Evolutionary conservation across 2,888 invertebrate genomes (phyloP).

Genomic region (Hoplodrina blanda): DNA sequence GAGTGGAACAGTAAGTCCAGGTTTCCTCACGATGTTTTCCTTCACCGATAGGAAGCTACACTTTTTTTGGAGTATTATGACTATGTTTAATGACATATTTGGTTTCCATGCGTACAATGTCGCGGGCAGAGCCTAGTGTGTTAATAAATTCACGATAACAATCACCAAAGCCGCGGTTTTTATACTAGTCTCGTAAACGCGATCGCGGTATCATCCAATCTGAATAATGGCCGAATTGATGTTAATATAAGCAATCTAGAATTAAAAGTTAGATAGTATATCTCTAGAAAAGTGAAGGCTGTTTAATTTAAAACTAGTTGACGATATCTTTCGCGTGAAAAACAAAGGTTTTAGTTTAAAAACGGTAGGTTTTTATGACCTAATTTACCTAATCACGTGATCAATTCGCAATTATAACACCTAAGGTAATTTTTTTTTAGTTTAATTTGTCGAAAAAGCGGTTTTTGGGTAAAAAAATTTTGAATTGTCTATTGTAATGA

Average conservation of each 20-base stretch:
- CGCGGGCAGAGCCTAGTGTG: too few species aligned
- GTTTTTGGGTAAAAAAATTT: background rate
- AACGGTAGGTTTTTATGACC: background rate
- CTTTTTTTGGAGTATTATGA: too few species aligned
- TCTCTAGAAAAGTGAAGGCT: slow-evolving; percentile 6
- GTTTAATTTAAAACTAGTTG: slow-evolving; percentile 25
- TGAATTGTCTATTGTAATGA: background rate
- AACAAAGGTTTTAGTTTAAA: background rate
- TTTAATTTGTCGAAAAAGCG: background rate
- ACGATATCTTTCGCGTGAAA: background rate
- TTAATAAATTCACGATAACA: slow-evolving; percentile 11
- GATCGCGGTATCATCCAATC: slow-evolving; percentile 27
- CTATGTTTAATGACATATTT: too few species aligned
- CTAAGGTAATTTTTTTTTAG: too few species aligned
- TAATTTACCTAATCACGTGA: background rate
- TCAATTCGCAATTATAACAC: too few species aligned
- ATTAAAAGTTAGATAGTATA: slow-evolving; percentile 25
- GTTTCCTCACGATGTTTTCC: too few species aligned
- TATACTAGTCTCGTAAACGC: slow-evolving; percentile 13
- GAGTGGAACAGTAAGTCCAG: too few species aligned
- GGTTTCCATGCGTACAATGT: too few species aligned
- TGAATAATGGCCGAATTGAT: slow-evolving; percentile 42
- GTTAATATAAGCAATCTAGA: slow-evolving; percentile 37
- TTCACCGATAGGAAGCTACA: too few species aligned
- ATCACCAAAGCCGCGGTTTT: slow-evolving; percentile 27